Base-by-base conservation (phyloP, 2,797 vertebrate species). In the Loris lydekkerianus region DNA sequence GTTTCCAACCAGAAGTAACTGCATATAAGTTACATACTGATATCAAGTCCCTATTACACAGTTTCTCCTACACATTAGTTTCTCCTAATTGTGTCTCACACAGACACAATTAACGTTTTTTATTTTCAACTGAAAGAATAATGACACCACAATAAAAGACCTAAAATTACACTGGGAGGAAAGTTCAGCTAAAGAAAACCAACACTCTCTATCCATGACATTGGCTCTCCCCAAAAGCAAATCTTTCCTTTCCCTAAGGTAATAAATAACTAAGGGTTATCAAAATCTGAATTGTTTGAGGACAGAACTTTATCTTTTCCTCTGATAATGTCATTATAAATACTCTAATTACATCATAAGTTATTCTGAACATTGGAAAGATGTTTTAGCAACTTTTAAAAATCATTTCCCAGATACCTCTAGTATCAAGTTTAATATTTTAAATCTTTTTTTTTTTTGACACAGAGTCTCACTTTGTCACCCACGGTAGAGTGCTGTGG, bases 231-330 rank as follows among this genome's bases (percentile, higher is more conserved):
- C 27, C 37, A 72, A 89, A 95, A 89, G 63, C 40, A 91, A 77
- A 21, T 37, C 20, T 10, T 75, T 90, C 10, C 18, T 87, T 86
- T 75, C 31, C 27, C 29, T 86, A 89, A 95, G 67, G 67, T 37
- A 60, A 82, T n/a, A 82, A 93, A 81, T 69, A 95, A 91, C 29
- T 58, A 89, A 89, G 37, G 17, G 21, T 49, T 94, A 18, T 60
- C 40, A 37, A 81, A 70, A 60, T 84, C 11, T 43, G 70, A 86
- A 75, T 92, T 78, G n/a, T 84, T 77, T 93, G 61, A 89, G 34
- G 49, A 65, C 3, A 93, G 70, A 87, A 90, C n/a, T 58, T 93
- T 40, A 67, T 2, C 13, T 75, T 72, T 87, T 87, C 88, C 34
- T 94, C 72, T 15, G 43, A 56, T 34, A 85, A 81, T 58, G 37